Evolutionary conservation across 2,888 invertebrate genomes (phyloP), one percentile per base, ranked within the genome.

Genomic region (Leptura quadrifasciata): DNA sequence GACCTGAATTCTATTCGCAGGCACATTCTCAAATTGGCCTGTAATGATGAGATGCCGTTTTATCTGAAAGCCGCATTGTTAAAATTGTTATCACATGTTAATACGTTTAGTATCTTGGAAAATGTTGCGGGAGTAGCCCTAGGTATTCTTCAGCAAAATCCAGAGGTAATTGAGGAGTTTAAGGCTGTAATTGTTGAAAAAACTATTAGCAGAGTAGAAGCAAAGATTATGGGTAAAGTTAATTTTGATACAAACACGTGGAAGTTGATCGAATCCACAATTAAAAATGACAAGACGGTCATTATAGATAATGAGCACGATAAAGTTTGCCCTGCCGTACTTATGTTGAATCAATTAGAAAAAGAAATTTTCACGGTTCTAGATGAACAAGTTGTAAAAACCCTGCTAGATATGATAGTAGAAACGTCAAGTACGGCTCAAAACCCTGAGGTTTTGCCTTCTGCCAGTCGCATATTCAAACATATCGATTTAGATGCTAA

Each of bases 401-500:
- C 83, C 0, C 75, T 94, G 0, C 86, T 94, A 0, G 88, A 90
- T 77, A 84, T 91, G 2, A 90, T 94, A 6, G 88, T 93, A 8
- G 89, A 90, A 79, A 91, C 92, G 24, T 91, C 92, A 0, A 90
- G 93, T 0, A 88, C 89, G 15, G 91, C 93, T 12, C 91, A 92
- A 76, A 93, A 93, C 84, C 91, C 93, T 6, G 90, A 91, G 52
- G 91, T 94, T 69, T 90, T 92, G 12, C 90, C 93, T 68, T 90
- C 91, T 0, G 93, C 93, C 0, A 92, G 91, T 10, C 93, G 92
- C 82, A 89, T 93, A 1, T 92, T 95, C 81, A 94, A 94, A 83
- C 92, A 92, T 81, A 92, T 95, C 17, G 90, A 91, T 76, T 87
- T 96, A 10, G 91, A 94, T 76, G 92, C 94, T 8, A 86, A 90